Base-by-base conservation (phyloP, 2,888 invertebrate species). In the Crocallis elinguaria region DNA sequence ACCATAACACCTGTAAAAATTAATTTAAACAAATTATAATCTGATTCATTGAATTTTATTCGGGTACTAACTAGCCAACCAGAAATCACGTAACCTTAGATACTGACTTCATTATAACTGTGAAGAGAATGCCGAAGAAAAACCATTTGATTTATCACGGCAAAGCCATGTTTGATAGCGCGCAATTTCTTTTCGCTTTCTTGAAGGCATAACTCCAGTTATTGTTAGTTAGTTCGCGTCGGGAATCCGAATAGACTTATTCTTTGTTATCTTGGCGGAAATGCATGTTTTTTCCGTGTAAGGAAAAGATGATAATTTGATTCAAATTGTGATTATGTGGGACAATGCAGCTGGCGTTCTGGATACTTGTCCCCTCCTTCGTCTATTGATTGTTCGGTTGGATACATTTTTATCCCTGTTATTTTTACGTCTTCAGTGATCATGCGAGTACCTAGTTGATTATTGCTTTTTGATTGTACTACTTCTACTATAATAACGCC, bases 121-220 rank as follows among this genome's bases (percentile, higher is more conserved):
- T 9, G 12, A 44, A 38, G 23, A 38, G 36, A 60, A 54, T 37
- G 53, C 35, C 49, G 41, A 62, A 60, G 52, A 66, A 57, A 62
- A 55, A 55, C 57, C 35, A 39, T 64, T 61, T 66, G 66, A 66
- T 66, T 66, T 66, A 66, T 66, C 58, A 53, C 57, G 38, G 48
- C 54, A 62, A 66, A 66, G 62, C 61, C 58, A 57, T 60, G 64
- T 64, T 64, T 66, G 64, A 66, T 66, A 53, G 62, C 42, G 55
- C 58, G 60, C 55, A 50, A 66, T 66, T 60, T 57, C 52, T 62
- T 63, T 54, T 51, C 60, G 58, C 54, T 61, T 60, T 61, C 57
- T 58, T 58, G 52, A 62, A 60, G 57, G 54, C 55, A 50, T 49
- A 43, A 52, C 36, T 38, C 57, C n/a, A 53, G 58, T 55, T 57